Base-by-base conservation (phyloP, 1,140 invertebrate species). In the Stratiolaelaps scimitus region DNA sequence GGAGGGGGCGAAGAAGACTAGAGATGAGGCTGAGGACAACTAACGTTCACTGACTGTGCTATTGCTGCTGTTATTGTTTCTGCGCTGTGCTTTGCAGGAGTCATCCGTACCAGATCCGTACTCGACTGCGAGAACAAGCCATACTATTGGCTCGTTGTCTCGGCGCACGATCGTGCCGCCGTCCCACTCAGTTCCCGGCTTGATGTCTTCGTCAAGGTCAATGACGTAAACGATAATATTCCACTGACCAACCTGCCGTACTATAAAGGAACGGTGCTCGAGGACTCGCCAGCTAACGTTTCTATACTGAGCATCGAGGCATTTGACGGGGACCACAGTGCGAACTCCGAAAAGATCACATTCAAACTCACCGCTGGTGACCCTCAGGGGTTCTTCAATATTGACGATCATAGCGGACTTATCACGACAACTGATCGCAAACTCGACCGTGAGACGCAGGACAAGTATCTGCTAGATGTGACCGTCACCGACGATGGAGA, bases 131-230 rank as follows among this genome's bases (percentile, higher is more conserved):
- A 98, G 79, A 83, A 83, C 0, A 84, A 85, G 70, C 78, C 82
- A 19, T 84, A 86, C 73, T 96, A 92, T 76, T 98, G 93, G 93
- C 77, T 97, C 43, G 93, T 90, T 0, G 82, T 97, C 44, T 87
- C 86, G 73, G 92, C 92, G 1, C 83, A 89, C 73, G 92, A 96
- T 77, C 83, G 86, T 68, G 90, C 87, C 0, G 83, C 92, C 13
- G 87, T 91, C 23, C 89, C 90, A 1, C 77, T 89, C 2, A 85
- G 84, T 72, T 82, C 86, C 34, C 87, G 85, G 72, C 78, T 89
- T 20, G 83, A 89, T 80, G 85, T 96, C n/a, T 93, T 86, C 75
- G 82, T 96, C 40, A 81, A 85, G 72, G 84, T 97, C 56, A 75
- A 84, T 47, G 89, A 97, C 76, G 86, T 87, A 72, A 97, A 97